Evolutionary conservation across 37 sponge, comb jelly and placozoan genomes (phyloP).

Genomic region (Halisarca cf. caerulea): DNA sequence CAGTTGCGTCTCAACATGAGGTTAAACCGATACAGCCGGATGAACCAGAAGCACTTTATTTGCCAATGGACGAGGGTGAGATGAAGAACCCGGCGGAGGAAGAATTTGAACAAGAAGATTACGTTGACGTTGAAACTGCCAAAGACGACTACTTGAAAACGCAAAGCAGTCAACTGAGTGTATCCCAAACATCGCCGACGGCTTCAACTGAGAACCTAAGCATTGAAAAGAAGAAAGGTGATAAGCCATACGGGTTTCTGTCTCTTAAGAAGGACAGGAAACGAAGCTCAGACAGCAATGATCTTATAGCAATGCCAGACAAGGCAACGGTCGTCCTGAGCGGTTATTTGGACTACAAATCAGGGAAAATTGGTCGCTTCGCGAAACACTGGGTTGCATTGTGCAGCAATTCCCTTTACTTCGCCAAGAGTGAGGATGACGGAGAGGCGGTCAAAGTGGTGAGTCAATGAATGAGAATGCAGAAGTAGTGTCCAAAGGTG

Average conservation of each 20-base stretch:
- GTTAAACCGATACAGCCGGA: neutral
- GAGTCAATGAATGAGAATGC: no score
- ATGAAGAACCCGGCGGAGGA: neutral
- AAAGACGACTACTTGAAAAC: neutral
- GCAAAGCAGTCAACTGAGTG: neutral
- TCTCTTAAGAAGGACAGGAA: neutral
- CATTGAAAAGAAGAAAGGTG: neutral
- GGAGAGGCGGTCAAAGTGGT: neutral
- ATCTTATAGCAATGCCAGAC: neutral
- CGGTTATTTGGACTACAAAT: neutral
- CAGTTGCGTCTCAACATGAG: neutral
- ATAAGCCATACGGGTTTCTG: neutral
- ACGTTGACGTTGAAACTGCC: constrained; percentile 18
- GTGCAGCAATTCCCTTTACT: neutral
- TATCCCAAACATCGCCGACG: neutral
- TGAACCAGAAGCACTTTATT: neutral
- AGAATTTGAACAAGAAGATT: constrained; percentile 12
- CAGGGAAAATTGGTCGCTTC: neutral
- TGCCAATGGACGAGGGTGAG: constrained; percentile 3
- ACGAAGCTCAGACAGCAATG: neutral
- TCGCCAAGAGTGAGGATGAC: constrained; percentile 1
- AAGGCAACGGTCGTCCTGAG: neutral
- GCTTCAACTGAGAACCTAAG: neutral
- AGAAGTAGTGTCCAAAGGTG: no score
- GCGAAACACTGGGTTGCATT: neutral